phyloP scores from a whole-genome alignment of 2,888 invertebrate genomes.

The Sicus ferrugineus region DNA sequence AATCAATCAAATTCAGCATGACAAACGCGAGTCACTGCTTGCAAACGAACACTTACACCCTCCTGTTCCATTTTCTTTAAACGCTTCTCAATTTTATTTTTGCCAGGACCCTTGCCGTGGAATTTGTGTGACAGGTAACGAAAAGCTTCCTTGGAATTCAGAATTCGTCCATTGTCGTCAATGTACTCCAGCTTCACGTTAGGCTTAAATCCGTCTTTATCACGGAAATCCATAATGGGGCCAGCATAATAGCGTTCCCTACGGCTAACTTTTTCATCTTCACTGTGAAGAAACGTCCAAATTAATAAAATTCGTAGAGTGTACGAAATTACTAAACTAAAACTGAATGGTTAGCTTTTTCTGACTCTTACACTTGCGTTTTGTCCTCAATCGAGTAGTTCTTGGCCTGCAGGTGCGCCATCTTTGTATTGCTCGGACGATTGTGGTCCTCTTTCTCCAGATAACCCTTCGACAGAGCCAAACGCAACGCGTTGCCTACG shows the following conservation, averaged over 20 bases:
- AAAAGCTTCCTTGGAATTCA: slow-evolving; percentile 96
- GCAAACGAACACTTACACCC: slow-evolving; percentile 69
- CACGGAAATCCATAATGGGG: slow-evolving; percentile 89
- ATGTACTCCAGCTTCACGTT: slow-evolving; percentile 96
- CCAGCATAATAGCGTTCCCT: slow-evolving; percentile 79
- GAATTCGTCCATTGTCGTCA: slow-evolving; percentile 92
- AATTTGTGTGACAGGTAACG: slow-evolving; percentile 96
- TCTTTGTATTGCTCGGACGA: slow-evolving; percentile 74
- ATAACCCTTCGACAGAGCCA: slow-evolving; percentile 94
- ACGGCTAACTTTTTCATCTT: slow-evolving; percentile 82
- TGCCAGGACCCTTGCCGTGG: slow-evolving; percentile 99
- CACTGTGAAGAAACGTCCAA: slow-evolving; percentile 63
- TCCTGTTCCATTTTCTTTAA: slow-evolving; percentile 94
- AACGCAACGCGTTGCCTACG: slow-evolving; percentile 86
- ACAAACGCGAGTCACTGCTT: background rate
- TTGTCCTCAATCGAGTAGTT: slow-evolving; percentile 84
- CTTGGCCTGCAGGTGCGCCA: slow-evolving; percentile 79
- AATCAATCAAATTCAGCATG: no score
- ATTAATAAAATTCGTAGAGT: no score
- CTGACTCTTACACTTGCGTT: slow-evolving; percentile 69
- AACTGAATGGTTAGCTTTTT: background rate
- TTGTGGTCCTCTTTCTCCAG: slow-evolving; percentile 82
- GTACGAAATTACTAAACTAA: background rate
- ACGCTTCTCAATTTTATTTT: slow-evolving; percentile 97
- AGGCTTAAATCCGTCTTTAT: slow-evolving; percentile 89